A percentile compares a stretch with the other conserved stretches of the same genome.
These are phyloP conservation scores for Chlorospingus flavigularis DNA, from an alignment of 2,797 vertebrate species.

Conservation along the genomic window DNA sequence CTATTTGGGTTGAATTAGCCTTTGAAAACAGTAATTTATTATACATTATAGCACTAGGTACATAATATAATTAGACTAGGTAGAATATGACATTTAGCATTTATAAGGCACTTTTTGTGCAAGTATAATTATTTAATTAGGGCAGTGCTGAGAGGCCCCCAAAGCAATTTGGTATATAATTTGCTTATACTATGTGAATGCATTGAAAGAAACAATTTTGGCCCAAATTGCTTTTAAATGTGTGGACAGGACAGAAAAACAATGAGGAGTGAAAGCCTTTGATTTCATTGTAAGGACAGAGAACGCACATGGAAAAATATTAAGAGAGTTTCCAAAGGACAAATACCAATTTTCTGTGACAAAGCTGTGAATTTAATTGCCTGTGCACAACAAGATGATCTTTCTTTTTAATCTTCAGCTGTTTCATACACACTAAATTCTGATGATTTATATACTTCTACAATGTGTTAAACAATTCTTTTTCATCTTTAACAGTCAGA, in stretches of 20 bases:
- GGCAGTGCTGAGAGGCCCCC: not conserved
- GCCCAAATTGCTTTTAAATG: not conserved
- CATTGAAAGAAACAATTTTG: not conserved
- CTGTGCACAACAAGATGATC: not conserved
- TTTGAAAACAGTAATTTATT: slow-evolving; percentile 19
- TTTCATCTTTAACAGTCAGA: not conserved
- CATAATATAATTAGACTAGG: slow-evolving; percentile 1
- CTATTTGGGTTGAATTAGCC: not conserved
- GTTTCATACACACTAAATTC: not conserved
- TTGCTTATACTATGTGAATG: not conserved
- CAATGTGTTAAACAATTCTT: slow-evolving; percentile 7
- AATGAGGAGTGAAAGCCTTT: not conserved
- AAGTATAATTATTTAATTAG: slow-evolving; percentile 22
- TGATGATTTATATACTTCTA: not conserved
- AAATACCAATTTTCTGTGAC: not conserved
- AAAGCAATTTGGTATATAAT: not conserved
- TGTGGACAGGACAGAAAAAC: not conserved
- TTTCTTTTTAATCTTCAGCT: not conserved
- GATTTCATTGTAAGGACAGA: not conserved
- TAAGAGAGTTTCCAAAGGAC: not conserved
- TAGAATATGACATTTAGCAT: slow-evolving; percentile 8
- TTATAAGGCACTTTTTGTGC: not conserved
- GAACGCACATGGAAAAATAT: not conserved
- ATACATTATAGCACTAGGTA: not conserved
- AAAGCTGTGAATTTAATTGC: not conserved